Evolutionary conservation across 2,888 invertebrate genomes (phyloP).

Genomic region (Sphinx pinastri): DNA sequence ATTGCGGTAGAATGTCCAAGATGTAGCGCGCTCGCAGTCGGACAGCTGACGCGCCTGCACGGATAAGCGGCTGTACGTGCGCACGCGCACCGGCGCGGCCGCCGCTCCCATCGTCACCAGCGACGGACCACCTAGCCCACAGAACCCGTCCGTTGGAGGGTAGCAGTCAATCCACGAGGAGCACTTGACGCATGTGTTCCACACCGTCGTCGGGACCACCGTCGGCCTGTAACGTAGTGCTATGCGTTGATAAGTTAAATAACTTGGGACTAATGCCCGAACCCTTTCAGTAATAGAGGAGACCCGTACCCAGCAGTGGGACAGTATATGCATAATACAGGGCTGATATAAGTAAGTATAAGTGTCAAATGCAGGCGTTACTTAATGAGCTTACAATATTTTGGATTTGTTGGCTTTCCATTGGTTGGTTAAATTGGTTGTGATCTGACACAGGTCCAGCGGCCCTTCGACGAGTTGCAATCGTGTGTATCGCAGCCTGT

Average conservation of each 20-base stretch:
- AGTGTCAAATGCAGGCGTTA: too few species aligned
- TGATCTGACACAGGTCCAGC: not conserved
- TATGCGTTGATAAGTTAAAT: too few species aligned
- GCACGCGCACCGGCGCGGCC: conserved; percentile 32
- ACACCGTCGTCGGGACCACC: conserved; percentile 29
- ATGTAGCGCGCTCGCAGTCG: not conserved
- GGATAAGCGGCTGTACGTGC: conserved; percentile 29
- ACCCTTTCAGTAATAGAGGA: too few species aligned
- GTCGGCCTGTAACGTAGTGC: not conserved
- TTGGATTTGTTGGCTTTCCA: too few species aligned
- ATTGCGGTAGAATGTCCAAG: not conserved
- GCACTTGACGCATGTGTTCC: conserved; percentile 15
- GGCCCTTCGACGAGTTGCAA: conserved; percentile 60
- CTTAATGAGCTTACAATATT: too few species aligned
- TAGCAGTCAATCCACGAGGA: conserved; percentile 16
- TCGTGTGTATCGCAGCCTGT: conserved; percentile 85
- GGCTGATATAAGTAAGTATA: too few species aligned
- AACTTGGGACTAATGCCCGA: too few species aligned
- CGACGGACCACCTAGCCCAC: conserved; percentile 12
- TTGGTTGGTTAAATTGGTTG: too few species aligned
- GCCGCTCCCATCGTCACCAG: conserved; percentile 23
- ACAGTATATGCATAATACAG: too few species aligned
- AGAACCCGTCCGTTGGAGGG: conserved; percentile 7
- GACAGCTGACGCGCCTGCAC: conserved; percentile 8
- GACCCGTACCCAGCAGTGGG: too few species aligned